phyloP scores from a whole-genome alignment of 2,888 invertebrate genomes.

The Leptopilina drosophilae region DNA sequence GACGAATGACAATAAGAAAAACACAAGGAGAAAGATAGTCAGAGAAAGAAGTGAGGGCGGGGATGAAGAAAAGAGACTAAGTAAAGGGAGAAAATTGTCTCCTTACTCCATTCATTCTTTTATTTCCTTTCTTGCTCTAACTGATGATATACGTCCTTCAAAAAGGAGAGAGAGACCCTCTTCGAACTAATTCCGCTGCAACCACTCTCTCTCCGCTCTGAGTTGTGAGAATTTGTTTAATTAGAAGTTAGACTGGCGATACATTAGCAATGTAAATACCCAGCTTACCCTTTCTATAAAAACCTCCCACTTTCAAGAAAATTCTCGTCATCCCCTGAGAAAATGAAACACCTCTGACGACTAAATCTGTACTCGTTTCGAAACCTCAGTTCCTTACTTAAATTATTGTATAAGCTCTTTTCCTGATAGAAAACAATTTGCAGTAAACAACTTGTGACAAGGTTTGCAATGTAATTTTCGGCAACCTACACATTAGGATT shows the following conservation, averaged over 20 bases:
- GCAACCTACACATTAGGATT: too few relatives aligned
- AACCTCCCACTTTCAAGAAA: slow-evolving; percentile 22
- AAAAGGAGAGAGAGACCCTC: slow-evolving; percentile 39
- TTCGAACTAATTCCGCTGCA: slow-evolving; percentile 66
- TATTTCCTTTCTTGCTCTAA: slow-evolving; percentile 16
- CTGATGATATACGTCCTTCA: slow-evolving; percentile 22
- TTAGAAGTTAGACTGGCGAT: slow-evolving; percentile 76
- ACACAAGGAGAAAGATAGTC: slow-evolving; percentile 5
- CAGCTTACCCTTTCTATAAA: slow-evolving; percentile 55
- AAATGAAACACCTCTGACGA: slow-evolving; percentile 39
- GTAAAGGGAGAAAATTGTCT: not conserved
- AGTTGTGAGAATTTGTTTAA: slow-evolving; percentile 76
- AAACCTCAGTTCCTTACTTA: slow-evolving; percentile 58
- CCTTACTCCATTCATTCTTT: slow-evolving; percentile 52
- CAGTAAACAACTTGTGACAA: too few relatives aligned
- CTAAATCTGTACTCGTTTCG: slow-evolving; percentile 51
- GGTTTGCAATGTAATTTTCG: too few relatives aligned
- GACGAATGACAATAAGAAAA: not conserved
- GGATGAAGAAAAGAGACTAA: not conserved
- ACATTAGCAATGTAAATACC: slow-evolving; percentile 77
- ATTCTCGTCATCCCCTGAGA: slow-evolving; percentile 29
- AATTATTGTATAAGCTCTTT: slow-evolving; percentile 60
- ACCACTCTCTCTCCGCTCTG: slow-evolving; percentile 65
- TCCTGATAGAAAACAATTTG: too few relatives aligned
- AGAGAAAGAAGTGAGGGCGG: not conserved